Evolutionary conservation across 2,888 invertebrate genomes (phyloP).

Genomic region (Microdon myrmicae): DNA sequence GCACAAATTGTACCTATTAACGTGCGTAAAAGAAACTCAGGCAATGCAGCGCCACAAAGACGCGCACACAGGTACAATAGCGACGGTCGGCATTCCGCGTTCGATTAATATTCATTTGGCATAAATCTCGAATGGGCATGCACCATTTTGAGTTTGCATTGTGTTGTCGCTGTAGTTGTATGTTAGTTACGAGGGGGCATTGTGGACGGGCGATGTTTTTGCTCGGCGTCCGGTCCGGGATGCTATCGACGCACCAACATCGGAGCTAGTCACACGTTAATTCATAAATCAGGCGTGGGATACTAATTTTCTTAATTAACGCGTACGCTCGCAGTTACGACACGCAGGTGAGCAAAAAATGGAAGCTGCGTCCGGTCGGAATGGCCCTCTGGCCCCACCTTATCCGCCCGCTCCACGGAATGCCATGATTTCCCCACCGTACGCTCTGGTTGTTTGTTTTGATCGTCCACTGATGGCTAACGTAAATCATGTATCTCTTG

Average conservation of each 20-base stretch:
- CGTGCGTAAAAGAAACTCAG: constrained; percentile 47
- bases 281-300: constrained; percentile 61
- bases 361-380: not conserved
- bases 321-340: constrained; percentile 54
- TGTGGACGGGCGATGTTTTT: constrained; percentile 6
- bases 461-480: constrained; percentile 40
- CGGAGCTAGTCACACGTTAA: constrained; percentile 53
- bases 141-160: constrained; percentile 38
- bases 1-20: constrained; percentile 49
- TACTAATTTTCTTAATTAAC: constrained; percentile 60
- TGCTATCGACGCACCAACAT: constrained; percentile 26
- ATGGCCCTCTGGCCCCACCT: constrained; percentile 2
- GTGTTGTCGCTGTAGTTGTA: constrained; percentile 5
- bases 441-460: constrained; percentile 38
- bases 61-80: constrained; percentile 33
- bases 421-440: not conserved
- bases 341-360: constrained; percentile 20
- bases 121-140: constrained; percentile 49
- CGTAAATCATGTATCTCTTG: constrained; percentile 28
- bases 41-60: constrained; percentile 16
- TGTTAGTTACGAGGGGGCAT: no score
- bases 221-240: constrained; percentile 8
- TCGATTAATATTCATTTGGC: constrained; percentile 51
- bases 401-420: no score
- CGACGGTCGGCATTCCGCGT: constrained; percentile 42